Percentiles rank a stretch among this genome's conserved stretches.
These are phyloP conservation scores for Limnephilus marmoratus DNA, from an alignment of 2,888 invertebrate genomes.

Conservation along the genomic window DNA sequence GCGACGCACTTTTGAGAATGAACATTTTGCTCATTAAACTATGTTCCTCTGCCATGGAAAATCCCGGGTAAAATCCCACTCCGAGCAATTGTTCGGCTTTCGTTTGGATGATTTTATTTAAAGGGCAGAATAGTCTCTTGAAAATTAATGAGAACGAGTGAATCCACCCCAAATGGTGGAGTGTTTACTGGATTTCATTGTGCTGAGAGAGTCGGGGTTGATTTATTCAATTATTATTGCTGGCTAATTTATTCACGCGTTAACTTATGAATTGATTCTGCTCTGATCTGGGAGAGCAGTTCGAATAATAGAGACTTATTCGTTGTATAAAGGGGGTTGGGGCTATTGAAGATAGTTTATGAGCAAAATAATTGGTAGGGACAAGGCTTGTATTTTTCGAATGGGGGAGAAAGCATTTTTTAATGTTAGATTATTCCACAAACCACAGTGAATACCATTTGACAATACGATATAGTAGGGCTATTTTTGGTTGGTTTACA, in stretches of 20 bases:
- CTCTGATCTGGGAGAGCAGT: conserved; percentile 46
- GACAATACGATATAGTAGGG: neutral
- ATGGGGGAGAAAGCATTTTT: neutral
- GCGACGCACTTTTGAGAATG: conserved; percentile 29
- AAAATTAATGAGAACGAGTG: conserved; percentile 63
- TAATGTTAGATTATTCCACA: neutral
- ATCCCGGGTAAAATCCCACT: conserved; percentile 43
- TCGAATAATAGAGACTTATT: conserved; percentile 40
- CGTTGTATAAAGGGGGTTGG: neutral
- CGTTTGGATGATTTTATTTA: conserved; percentile 60
- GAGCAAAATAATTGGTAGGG: neutral
- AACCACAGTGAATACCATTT: neutral
- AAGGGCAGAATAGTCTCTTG: conserved; percentile 57
- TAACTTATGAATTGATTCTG: conserved; percentile 62
- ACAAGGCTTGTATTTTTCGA: neutral
- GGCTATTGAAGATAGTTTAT: conserved; percentile 3
- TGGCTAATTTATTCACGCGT: conserved; percentile 63
- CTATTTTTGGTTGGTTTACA: too few species aligned
- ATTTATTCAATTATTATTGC: conserved; percentile 62
- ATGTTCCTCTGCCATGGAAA: conserved; percentile 41
- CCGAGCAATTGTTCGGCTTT: conserved; percentile 47
- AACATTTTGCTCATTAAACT: conserved; percentile 29
- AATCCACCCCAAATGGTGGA: conserved; percentile 55
- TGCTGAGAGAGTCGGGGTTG: conserved; percentile 51
- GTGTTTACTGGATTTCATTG: conserved; percentile 63